Conservation (phyloP, 2,888 invertebrate species). For the Pomacea canaliculata region DNA sequence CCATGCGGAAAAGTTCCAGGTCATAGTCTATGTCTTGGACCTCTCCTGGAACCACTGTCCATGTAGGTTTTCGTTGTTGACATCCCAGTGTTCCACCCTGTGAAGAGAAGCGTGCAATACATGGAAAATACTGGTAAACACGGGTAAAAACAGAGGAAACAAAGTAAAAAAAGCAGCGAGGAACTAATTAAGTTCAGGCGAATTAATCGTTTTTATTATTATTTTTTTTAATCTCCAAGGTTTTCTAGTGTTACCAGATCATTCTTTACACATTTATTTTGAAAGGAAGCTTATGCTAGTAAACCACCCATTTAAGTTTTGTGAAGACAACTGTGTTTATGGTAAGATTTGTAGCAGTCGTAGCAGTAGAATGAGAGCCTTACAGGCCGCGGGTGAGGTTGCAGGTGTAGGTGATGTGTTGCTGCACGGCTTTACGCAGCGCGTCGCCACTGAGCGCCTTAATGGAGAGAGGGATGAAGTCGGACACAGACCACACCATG, state of each 20-base stretch:
- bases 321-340: no score
- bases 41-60: slow-evolving; percentile 45
- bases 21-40: slow-evolving; percentile 41
- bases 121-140: no score
- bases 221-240: no score
- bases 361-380: background rate
- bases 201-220: no score
- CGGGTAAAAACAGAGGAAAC: no score
- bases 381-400: slow-evolving; percentile 34
- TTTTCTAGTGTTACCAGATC: no score
- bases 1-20: slow-evolving; percentile 43
- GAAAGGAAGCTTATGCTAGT: no score
- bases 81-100: slow-evolving; percentile 57
- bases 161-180: no score
- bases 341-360: no score
- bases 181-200: no score
- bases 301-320: no score
- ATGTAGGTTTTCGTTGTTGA: slow-evolving; percentile 55
- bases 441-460: slow-evolving; percentile 22
- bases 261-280: no score
- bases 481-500: slow-evolving; percentile 38
- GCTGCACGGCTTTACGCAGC: slow-evolving; percentile 29
- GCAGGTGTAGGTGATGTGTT: slow-evolving; percentile 32
- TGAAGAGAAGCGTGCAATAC: background rate
- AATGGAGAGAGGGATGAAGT: slow-evolving; percentile 28